Evolutionary conservation across 1,140 invertebrate species (phyloP), one percentile per base, ranked within the genome.

Genomic region (Lysiphlebus fabarum): DNA sequence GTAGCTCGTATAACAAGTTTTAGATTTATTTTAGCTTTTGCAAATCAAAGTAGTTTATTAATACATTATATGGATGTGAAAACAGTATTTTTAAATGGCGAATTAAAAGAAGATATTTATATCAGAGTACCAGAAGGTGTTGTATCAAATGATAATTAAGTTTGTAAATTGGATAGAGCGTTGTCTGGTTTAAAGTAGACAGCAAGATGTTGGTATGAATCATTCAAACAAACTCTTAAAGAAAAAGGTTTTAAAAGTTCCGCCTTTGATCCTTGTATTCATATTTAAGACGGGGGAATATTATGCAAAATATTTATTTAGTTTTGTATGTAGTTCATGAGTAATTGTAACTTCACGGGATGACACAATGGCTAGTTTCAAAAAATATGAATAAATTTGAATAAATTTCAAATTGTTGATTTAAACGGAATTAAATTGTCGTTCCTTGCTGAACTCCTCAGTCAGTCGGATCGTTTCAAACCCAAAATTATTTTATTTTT

Each of bases 201-300:
- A 17, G 69, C 74, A 37, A 56, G 71, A 44, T 65, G 62, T 7
- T 81, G 77, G 77, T 71, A 76, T 60, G 65, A 56, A 70, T n/a
- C 49, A 45, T 66, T 71, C 11, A 47, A 61, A 11, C n/a, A 53
- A 17, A 41, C 37, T 9, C 36, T 64, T 1, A n/a, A 42, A 50
- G 36, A 50, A n/a, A 36, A 49, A 8, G 59, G 47, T n/a, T 62
- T 62, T 17, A n/a, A 58, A 43, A 58, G 43, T 50, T 61, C 61
- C 6, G 7, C 55, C 0, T 51, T 51, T 9, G 61, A 66, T 55
- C 48, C 37, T 10, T 66, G 60, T 33, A 33, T 62, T 0, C 64
- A 64, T 48, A 51, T 54, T 37, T 48, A 56, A 6, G 12, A 43
- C 47, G n/a, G n/a, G n/a, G n/a, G n/a, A n/a, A n/a, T n/a, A n/a